Conservation (phyloP, 2,113 vertebrate genomes). For the Paradoxurus hermaphroditus region DNA sequence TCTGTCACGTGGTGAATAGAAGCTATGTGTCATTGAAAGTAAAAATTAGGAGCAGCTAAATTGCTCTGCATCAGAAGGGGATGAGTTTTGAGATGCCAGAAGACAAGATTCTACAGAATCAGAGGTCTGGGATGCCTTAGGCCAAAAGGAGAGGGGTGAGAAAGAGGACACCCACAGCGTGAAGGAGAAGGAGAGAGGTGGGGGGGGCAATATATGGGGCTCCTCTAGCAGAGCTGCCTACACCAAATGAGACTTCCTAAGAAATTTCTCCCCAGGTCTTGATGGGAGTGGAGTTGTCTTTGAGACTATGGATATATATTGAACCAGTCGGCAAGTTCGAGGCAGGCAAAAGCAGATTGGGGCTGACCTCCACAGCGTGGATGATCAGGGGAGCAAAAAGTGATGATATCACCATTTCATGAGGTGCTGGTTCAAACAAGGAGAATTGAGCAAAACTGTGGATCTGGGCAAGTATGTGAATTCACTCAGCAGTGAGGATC, state of each 20-base stretch:
- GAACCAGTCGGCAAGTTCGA: not conserved
- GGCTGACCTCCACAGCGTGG: accelerated
- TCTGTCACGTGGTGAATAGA: not conserved
- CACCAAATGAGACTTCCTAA: not conserved
- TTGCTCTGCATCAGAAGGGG: not conserved
- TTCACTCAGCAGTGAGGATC: not conserved
- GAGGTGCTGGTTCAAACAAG: not conserved
- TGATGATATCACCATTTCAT: not conserved
- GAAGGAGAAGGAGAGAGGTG: not conserved
- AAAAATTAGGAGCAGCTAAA: not conserved
- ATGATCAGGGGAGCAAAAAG: not conserved
- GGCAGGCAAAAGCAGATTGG: not conserved
- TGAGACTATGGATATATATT: not conserved
- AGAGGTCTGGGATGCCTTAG: not conserved
- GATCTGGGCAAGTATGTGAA: not conserved
- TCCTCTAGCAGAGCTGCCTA: not conserved
- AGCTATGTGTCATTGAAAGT: not conserved
- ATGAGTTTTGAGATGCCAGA: not conserved
- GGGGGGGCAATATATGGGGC: too few species aligned
- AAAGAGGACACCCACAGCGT: not conserved
- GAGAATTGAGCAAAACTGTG: not conserved
- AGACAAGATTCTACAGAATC: not conserved
- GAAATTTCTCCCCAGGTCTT: not conserved
- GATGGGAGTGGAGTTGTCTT: not conserved
- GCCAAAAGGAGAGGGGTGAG: not conserved